Evolutionary conservation across 37 sponge, comb jelly and placozoan species (phyloP), one percentile per base, ranked within the genome.

Genomic region (Cladorhizidae sp.): DNA sequence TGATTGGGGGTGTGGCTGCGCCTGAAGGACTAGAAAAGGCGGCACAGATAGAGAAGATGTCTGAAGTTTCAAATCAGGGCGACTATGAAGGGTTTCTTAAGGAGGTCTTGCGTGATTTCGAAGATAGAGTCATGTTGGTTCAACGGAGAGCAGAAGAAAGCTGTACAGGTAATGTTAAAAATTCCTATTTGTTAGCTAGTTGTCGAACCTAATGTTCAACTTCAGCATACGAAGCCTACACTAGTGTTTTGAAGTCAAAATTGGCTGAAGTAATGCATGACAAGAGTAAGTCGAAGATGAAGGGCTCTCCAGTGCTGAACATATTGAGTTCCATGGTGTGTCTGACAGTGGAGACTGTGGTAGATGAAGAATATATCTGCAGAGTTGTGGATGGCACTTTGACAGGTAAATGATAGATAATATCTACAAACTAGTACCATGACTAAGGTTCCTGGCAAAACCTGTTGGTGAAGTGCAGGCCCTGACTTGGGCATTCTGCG

Each of bases 61-160:
- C 49, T 45, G 49, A 12, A 45, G 49, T 45, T 12, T 5, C 49
- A 45, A 45, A 45, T 45, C 22, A 23, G 3, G 42, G 43, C 15
- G 17, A 74, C 33, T 79, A 86, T 58, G 80, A 86, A 51, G 9
- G 28, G 1, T 73, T 86, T 25, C 41, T 86, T 7, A 25, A 37
- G 2, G 61, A 33, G 3, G 74, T 80, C 0, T 40, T 74, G 31
- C 62, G 61, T 22, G 83, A 88, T 26, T 59, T 83, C 15, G 83
- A 88, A 12, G 22, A 31, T 3, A 20, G 68, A 40, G 78, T 82
- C 22, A 29, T 33, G 31, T 23, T 63, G 17, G 74, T 72, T 22
- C 88, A 88, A 40, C 37, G 42, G 32, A 51, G 22, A 17, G 78
- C 83, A 37, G 83, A 88, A 43, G 77, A 83, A 51, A 78, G 69